Conservation (phyloP, 2,797 vertebrate genomes). For the Agapornis canus region DNA sequence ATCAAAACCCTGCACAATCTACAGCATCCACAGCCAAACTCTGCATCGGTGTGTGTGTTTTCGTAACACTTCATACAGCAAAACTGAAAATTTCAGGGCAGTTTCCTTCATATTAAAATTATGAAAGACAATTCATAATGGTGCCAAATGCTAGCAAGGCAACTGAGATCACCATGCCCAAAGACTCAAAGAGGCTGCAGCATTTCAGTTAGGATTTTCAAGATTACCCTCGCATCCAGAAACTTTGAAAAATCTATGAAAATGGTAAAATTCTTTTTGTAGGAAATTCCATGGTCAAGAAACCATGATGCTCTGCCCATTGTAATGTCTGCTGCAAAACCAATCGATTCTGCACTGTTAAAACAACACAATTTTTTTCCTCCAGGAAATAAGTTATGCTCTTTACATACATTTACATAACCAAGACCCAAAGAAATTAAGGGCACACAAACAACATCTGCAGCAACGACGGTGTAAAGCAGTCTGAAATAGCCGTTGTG, state of each 20-base stretch:
- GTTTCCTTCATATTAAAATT: neutral
- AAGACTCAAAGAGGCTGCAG: neutral
- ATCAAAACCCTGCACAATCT: neutral
- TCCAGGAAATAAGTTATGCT: neutral
- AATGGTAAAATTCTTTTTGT: neutral
- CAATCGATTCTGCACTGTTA: neutral
- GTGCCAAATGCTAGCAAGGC: neutral
- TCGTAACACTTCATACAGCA: neutral
- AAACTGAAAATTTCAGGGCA: neutral
- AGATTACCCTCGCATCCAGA: neutral
- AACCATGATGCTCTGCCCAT: neutral
- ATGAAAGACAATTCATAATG: neutral
- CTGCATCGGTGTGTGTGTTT: neutral
- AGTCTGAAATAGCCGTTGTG: neutral
- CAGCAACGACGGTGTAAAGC: neutral
- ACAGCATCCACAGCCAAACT: neutral
- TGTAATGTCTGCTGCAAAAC: neutral
- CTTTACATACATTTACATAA: neutral
- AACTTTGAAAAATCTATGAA: neutral
- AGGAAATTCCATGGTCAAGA: neutral
- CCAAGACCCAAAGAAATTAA: neutral
- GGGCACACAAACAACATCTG: neutral
- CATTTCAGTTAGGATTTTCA: neutral
- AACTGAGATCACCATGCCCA: neutral
- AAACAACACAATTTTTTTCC: neutral